Evolutionary conservation across 2,113 vertebrate species (phyloP).

Genomic region (Pteropus alecto): DNA sequence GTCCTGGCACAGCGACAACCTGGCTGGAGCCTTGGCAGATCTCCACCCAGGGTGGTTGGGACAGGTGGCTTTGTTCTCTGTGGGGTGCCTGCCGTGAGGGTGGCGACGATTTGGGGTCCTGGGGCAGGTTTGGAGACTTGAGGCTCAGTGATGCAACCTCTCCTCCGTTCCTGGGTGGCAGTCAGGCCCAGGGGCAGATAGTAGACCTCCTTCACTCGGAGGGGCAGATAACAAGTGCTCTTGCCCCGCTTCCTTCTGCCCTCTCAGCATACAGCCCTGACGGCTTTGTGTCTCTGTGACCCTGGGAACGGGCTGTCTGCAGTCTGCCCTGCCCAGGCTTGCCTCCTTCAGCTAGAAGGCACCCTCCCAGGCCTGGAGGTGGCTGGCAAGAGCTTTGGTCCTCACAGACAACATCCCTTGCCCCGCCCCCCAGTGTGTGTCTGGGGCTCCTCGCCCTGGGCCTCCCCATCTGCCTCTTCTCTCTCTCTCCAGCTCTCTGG

Average conservation of each 20-base stretch:
- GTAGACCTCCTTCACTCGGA: not conserved
- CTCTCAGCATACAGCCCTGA: not conserved
- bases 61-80: not conserved
- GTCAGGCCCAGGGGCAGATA: not conserved
- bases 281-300: not conserved
- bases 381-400: not conserved
- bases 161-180: not conserved
- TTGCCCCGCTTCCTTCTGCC: not conserved
- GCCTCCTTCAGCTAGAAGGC: not conserved
- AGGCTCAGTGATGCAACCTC: not conserved
- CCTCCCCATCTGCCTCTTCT: not conserved
- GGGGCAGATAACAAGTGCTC: not conserved
- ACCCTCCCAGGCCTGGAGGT: not conserved
- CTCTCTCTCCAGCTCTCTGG: not conserved
- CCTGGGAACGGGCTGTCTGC: not conserved
- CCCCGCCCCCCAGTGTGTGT: accelerated
- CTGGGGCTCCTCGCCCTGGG: not conserved
- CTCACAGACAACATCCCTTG: not conserved
- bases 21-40: not conserved
- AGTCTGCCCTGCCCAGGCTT: not conserved
- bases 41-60: not conserved
- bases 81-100: not conserved
- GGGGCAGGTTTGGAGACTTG: not conserved
- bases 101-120: not conserved
- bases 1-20: not conserved